Percentiles rank a stretch among this genome's conserved stretches.
Conservation (phyloP, 2,888 invertebrate species). For the Celastrina argiolus region DNA sequence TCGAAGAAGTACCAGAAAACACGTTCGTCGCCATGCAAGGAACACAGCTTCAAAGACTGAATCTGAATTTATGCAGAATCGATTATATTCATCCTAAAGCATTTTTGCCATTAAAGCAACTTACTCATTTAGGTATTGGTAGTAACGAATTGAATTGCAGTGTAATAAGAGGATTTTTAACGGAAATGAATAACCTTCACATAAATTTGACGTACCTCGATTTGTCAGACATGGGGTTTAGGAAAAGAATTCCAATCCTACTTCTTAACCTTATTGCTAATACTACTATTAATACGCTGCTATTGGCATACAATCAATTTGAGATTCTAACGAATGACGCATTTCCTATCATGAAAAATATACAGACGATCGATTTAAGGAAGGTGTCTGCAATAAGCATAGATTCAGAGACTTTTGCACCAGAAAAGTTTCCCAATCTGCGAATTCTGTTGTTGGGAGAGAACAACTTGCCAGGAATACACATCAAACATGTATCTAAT, state of each 20-base stretch:
- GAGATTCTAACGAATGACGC: slow-evolving; percentile 67
- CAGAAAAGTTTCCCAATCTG: slow-evolving; percentile 68
- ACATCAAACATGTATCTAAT: slow-evolving; percentile 65
- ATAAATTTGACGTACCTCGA: slow-evolving; percentile 67
- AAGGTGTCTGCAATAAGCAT: slow-evolving; percentile 69
- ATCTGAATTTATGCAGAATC: slow-evolving; percentile 72
- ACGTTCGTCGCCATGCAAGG: slow-evolving; percentile 70
- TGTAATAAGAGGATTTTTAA: slow-evolving; percentile 61
- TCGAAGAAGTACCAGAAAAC: slow-evolving; percentile 57
- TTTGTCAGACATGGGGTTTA: slow-evolving; percentile 73
- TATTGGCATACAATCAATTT: slow-evolving; percentile 75
- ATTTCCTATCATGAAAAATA: slow-evolving; percentile 75
- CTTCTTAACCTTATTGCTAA: slow-evolving; percentile 70
- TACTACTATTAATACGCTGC: slow-evolving; percentile 67
- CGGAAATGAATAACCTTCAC: slow-evolving; percentile 46
- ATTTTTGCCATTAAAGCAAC: slow-evolving; percentile 62
- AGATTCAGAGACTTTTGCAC: slow-evolving; percentile 64
- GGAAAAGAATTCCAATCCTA: slow-evolving; percentile 64
- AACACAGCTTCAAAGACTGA: slow-evolving; percentile 59
- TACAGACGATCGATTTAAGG: slow-evolving; percentile 75
- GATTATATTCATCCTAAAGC: slow-evolving; percentile 72
- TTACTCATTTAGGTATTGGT: slow-evolving; percentile 67
- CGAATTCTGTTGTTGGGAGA: slow-evolving; percentile 68
- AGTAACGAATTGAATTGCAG: slow-evolving; percentile 72
- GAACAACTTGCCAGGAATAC: slow-evolving; percentile 74